phyloP scores from a whole-genome alignment of 2,888 invertebrate genomes.

The Lutraria lutraria region DNA sequence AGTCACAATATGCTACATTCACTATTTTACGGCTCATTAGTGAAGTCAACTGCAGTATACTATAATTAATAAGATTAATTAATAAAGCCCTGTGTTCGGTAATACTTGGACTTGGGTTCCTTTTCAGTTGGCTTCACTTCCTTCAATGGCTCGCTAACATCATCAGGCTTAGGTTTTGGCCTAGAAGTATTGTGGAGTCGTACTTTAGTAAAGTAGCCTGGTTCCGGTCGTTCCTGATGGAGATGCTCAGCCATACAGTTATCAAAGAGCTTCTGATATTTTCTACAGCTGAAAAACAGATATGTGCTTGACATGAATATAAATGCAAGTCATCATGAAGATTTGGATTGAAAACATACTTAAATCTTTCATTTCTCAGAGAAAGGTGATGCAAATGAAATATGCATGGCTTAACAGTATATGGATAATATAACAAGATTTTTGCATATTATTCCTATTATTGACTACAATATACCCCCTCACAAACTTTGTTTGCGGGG shows the following conservation, averaged over 20 bases:
- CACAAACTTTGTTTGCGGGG: no score
- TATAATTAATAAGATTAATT: not conserved
- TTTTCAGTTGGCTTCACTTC: conserved; percentile 35
- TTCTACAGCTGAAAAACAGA: conserved; percentile 81
- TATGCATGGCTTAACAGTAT: no score
- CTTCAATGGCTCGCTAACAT: conserved; percentile 69
- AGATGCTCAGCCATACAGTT: conserved; percentile 84
- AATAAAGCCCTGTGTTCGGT: conserved; percentile 23
- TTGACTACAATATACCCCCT: no score
- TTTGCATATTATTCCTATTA: no score
- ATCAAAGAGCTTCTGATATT: conserved; percentile 83
- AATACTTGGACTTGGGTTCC: conserved; percentile 34
- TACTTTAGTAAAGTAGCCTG: conserved; percentile 83
- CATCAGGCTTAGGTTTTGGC: conserved; percentile 71
- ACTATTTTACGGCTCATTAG: not conserved
- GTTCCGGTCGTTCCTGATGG: conserved; percentile 82
- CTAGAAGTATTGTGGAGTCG: conserved; percentile 79
- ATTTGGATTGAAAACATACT: no score
- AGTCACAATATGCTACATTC: not conserved
- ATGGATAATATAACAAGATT: no score
- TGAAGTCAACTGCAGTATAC: not conserved
- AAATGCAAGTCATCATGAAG: no score
- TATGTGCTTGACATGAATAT: no score
- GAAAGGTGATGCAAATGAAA: no score
- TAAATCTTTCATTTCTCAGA: no score